Evolutionary conservation across 1,140 invertebrate genomes (phyloP), one percentile per base, ranked within the genome.

Genomic region (Ctenoplectra terminalis): DNA sequence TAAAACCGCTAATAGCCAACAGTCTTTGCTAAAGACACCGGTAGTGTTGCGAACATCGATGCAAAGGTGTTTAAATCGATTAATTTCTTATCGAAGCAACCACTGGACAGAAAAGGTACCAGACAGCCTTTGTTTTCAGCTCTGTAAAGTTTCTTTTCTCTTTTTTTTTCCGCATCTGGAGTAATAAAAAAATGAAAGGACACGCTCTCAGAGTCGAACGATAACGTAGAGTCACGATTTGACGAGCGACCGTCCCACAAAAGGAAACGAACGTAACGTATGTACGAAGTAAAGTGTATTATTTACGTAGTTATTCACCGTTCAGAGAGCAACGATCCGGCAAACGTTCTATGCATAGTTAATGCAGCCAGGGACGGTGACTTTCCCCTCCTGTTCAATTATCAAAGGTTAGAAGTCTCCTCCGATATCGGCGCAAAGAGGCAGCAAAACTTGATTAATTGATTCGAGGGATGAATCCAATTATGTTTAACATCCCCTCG

Each of bases 281-380:
- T n/a, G 50, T n/a, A 40, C 37, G 48, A 48, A 34, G 26, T 52
- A 71, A 82, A 82, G 34, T 20, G n/a, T 70, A 75, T 63, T 82
- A 82, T 79, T 77, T 83, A 73, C 82, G 66, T 71, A 71, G 67
- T 70, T 73, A 73, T 63, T 74, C 66, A 70, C 75, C 63, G 75
- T 79, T 67, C 63, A n/a, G 52, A 23, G 81, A 34, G 50, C 81
- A 79, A 70, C 81, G 72, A 75, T 73, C 79, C 60, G 34, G 61
- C 79, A 54, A 81, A 75, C 78, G 78, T 75, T 48, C 40, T n/a
- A 37, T 70, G 63, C 80, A 70, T 67, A 58, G 72, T 78, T 67
- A 58, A 67, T 1, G 23, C 40, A 46, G 15, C 40, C 52, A 20
- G 76, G 54, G 43, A 79, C 67, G 43, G 17, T 15, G 48, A 72